Percentiles rank a stretch among this genome's conserved stretches.
phyloP scores from a whole-genome alignment of 2,797 vertebrate species.

The Lithobates pipiens region DNA sequence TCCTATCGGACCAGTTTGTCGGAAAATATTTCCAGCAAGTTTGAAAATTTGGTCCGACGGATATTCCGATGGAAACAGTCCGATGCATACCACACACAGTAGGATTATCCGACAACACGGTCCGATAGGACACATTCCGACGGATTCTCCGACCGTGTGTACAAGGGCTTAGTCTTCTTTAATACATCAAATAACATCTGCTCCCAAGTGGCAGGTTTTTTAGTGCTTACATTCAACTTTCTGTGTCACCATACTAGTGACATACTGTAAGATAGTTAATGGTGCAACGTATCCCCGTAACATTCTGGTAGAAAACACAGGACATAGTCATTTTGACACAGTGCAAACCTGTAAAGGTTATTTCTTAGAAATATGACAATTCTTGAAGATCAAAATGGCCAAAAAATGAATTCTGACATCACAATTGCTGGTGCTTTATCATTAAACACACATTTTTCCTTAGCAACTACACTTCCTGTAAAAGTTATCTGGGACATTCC shows the following conservation, averaged over 20 bases:
- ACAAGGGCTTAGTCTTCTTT: background rate
- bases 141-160: too few relatives aligned
- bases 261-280: slow-evolving; percentile 58
- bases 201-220: slow-evolving; percentile 55
- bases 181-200: background rate
- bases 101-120: too few relatives aligned
- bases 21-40: too few relatives aligned
- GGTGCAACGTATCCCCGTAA: slow-evolving; percentile 68
- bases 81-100: too few relatives aligned
- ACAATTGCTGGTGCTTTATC: background rate
- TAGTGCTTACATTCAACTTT: slow-evolving; percentile 71
- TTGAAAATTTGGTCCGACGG: too few relatives aligned
- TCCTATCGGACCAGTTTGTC: too few relatives aligned
- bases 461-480: background rate
- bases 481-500: background rate
- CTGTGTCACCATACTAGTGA: slow-evolving; percentile 64
- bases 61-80: too few relatives aligned
- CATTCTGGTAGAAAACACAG: slow-evolving; percentile 67
- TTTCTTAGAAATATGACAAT: background rate
- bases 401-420: background rate
- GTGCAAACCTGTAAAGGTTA: background rate
- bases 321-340: slow-evolving; percentile 22
- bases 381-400: background rate
- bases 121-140: too few relatives aligned
- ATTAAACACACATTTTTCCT: background rate